Evolutionary conservation across 2,113 vertebrate genomes (phyloP).

Genomic region (Lathamus discolor): DNA sequence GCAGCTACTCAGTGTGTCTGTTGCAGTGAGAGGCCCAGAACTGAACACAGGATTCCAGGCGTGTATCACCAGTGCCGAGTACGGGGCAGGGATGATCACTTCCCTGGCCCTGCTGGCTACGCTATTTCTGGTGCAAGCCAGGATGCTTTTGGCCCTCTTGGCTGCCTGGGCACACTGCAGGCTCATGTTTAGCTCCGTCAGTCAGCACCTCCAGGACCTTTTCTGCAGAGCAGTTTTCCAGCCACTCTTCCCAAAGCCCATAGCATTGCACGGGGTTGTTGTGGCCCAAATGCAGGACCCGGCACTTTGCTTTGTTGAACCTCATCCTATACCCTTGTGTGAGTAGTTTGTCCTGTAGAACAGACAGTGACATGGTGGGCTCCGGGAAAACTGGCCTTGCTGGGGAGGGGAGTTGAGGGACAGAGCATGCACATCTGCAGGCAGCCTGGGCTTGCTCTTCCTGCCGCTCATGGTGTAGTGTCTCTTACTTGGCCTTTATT

Average conservation of each 20-base stretch:
- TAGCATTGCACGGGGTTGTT: background rate
- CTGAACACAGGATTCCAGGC: background rate
- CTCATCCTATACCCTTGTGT: background rate
- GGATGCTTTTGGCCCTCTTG: background rate
- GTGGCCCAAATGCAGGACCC: background rate
- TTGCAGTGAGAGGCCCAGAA: too few species aligned
- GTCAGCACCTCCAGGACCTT: background rate
- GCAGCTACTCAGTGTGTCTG: background rate
- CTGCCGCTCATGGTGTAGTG: accelerated
- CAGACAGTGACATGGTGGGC: accelerated
- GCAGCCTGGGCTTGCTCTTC: background rate
- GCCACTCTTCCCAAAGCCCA: background rate
- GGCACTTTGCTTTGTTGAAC: background rate
- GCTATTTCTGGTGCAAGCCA: background rate
- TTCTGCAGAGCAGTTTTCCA: background rate
- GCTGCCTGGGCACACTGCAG: background rate
- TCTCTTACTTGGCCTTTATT: background rate
- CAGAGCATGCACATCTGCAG: background rate
- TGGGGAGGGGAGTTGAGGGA: background rate
- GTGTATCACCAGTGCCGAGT: background rate
- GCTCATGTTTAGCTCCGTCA: background rate
- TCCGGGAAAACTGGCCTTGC: too few species aligned
- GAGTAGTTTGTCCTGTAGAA: background rate
- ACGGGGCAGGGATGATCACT: background rate
- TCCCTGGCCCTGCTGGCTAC: background rate